These are phyloP conservation scores for Pangasius larnaudii DNA, from an alignment of 2,797 vertebrate species.

Conservation along the genomic window DNA sequence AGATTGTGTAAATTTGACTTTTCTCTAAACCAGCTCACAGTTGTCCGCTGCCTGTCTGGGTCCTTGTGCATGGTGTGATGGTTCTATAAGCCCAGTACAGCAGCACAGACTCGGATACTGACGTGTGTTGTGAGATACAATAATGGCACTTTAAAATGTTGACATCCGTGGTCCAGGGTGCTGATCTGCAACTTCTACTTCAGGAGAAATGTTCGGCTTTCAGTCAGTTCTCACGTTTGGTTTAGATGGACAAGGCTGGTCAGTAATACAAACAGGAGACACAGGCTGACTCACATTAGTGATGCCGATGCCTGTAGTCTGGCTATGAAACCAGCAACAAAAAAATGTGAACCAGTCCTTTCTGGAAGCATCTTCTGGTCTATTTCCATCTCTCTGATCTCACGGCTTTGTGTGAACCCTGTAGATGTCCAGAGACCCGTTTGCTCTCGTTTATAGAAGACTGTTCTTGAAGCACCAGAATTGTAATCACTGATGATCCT, in stretches of 20 bases:
- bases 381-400: neutral
- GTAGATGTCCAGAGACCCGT: slow-evolving; percentile 15
- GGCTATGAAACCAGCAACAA: slow-evolving; percentile 14
- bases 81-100: neutral
- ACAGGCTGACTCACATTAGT: neutral
- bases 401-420: slow-evolving; percentile 29
- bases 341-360: neutral
- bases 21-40: neutral
- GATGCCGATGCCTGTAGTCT: neutral
- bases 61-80: neutral
- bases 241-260: slow-evolving; percentile 18
- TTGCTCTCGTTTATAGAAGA: slow-evolving; percentile 18
- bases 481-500: slow-evolving; percentile 25
- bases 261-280: slow-evolving; percentile 25
- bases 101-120: slow-evolving; percentile 10
- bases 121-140: slow-evolving; percentile 2
- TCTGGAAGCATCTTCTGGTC: slow-evolving; percentile 12
- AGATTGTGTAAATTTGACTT: neutral
- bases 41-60: neutral
- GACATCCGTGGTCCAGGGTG: neutral
- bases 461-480: slow-evolving; percentile 24
- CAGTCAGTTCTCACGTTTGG: neutral
- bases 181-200: neutral
- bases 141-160: slow-evolving; percentile 46
- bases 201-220: neutral